Evolutionary conservation across 2,888 invertebrate species (phyloP).

Genomic region (Plagodis pulveraria): DNA sequence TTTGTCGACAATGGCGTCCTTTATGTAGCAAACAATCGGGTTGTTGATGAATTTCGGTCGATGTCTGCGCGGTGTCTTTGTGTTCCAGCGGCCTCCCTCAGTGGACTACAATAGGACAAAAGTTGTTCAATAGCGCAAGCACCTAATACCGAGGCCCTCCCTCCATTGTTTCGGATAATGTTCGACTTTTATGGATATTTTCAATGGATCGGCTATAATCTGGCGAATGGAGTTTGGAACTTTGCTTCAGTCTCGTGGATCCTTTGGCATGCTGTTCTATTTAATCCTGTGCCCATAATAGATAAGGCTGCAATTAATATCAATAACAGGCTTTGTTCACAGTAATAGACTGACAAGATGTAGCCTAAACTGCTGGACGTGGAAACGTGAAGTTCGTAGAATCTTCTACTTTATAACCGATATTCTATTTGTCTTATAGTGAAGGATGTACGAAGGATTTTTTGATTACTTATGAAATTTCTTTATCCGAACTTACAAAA

Average conservation of each 20-base stretch:
- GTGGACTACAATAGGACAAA: slow-evolving; percentile 84
- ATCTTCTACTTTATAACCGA: too few relatives aligned
- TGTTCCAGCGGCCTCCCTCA: slow-evolving; percentile 69
- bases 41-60: slow-evolving; percentile 85
- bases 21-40: slow-evolving; percentile 84
- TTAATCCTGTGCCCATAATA: too few relatives aligned
- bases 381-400: too few relatives aligned
- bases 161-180: slow-evolving; percentile 83
- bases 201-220: slow-evolving; percentile 83
- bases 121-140: slow-evolving; percentile 83
- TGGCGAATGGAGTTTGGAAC: slow-evolving; percentile 76
- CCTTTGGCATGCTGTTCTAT: too few relatives aligned
- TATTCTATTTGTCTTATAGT: too few relatives aligned
- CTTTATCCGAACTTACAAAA: too few relatives aligned
- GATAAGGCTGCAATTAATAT: too few relatives aligned
- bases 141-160: slow-evolving; percentile 83
- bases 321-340: too few relatives aligned
- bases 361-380: too few relatives aligned
- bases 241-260: slow-evolving; percentile 40
- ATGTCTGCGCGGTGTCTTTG: slow-evolving; percentile 83
- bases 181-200: slow-evolving; percentile 85
- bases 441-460: too few relatives aligned
- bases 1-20: slow-evolving; percentile 83
- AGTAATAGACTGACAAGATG: too few relatives aligned
- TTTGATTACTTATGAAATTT: too few relatives aligned